Base-by-base conservation (phyloP, 1,140 invertebrate genomes). In the Drosophila miranda region DNA sequence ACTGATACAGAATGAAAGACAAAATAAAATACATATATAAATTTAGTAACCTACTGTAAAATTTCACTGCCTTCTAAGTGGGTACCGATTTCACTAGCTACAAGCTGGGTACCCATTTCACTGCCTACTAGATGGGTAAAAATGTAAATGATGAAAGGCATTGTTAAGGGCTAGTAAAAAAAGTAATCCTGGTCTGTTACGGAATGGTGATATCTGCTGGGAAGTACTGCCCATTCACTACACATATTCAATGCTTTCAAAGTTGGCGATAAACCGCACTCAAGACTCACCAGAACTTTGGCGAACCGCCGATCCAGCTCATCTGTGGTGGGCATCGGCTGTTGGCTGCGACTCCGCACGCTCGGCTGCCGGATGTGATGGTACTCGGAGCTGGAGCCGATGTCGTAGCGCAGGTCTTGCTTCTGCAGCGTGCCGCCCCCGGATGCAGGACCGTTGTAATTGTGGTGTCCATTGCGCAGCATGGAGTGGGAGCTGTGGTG, bases 301-400 rank as follows among this genome's bases (percentile, higher is more conserved):
- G 97, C 97, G 92, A 98, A 98, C 75, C 97, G 93, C 79, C 95
- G 95, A 91, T 98, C 97, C 91, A 98, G 93, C 92, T 98, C 97
- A 75, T 93, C 93, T 42, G 95, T 92, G 83, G 98, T 97, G 48
- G 96, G 97, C 95, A 97, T 97, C 26, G 97, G 96, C 78, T 95
- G 95, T 92, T 97, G 96, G 60, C 94, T 93, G 75, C 94, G 93
- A 80, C 93, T 94, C 81, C 95, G 93, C 51, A 96, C 93, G 79
- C 95, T 96, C 63, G 94, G 94, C 90, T 94, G 95, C 71, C 95
- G 72, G 13, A 91, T 83, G 63, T 91, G 90, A 64, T 91, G 92
- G 86, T 89, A 89, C 42, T 90, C 83, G 6, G 86, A 83, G 14
- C 78, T 90, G 71, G 71, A 73, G 55, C 89, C 89, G 45, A 90